These are phyloP conservation scores for Madoqua kirkii DNA, from an alignment of 2,113 vertebrate genomes.

Conservation along the genomic window DNA sequence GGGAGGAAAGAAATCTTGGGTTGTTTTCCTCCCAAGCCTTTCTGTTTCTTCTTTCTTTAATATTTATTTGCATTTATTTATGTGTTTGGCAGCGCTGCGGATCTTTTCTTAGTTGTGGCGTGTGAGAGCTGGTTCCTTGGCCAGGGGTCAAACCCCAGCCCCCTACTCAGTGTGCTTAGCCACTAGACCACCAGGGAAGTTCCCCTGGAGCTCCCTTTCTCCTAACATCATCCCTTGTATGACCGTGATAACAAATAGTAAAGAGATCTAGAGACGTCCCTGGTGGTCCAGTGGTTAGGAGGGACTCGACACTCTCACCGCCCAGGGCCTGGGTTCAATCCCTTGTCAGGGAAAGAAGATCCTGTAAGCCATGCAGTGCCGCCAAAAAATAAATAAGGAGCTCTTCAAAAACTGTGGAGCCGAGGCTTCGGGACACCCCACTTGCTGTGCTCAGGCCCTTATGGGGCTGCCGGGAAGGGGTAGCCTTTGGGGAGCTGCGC, in stretches of 20 bases:
- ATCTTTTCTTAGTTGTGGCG: neutral
- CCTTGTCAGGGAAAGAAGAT: neutral
- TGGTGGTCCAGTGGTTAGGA: neutral
- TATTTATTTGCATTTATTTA: neutral
- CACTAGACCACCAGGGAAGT: neutral
- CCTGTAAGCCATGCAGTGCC: neutral
- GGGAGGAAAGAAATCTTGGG: no score
- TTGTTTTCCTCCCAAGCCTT: neutral
- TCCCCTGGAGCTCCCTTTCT: neutral
- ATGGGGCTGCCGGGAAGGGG: neutral
- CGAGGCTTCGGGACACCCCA: neutral
- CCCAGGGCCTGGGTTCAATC: neutral
- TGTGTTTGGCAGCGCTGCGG: neutral
- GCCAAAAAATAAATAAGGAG: neutral
- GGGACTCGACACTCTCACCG: fast-evolving
- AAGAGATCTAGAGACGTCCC: neutral
- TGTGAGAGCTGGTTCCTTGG: neutral
- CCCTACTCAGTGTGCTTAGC: neutral
- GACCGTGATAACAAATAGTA: neutral
- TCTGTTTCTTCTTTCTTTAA: neutral
- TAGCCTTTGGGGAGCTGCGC: no score
- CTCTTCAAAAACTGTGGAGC: neutral
- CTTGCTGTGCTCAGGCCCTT: neutral
- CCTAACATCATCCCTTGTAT: neutral
- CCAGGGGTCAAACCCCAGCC: neutral